These are phyloP conservation scores for Epinephelus moara DNA, from an alignment of 2,113 vertebrate genomes.

Conservation along the genomic window DNA sequence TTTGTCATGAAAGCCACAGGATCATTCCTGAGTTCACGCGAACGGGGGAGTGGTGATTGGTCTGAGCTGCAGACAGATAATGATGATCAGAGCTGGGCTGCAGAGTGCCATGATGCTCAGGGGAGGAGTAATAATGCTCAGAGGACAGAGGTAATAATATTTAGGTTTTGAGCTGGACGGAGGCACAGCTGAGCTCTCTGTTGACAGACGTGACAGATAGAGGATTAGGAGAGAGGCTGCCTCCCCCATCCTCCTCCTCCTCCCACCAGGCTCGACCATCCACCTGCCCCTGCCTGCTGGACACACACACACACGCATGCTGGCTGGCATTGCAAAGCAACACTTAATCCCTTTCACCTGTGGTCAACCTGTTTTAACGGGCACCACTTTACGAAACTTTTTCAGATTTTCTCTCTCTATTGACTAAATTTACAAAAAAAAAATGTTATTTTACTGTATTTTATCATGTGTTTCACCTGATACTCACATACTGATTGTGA, in stretches of 20 bases:
- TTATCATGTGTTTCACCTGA: background rate
- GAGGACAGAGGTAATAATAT: slow-evolving; percentile 77
- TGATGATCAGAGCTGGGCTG: slow-evolving; percentile 43
- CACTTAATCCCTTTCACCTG: slow-evolving; percentile 24
- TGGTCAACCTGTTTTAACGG: slow-evolving; percentile 5
- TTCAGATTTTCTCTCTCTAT: background rate
- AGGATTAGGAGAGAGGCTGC: slow-evolving; percentile 68
- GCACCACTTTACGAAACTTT: background rate
- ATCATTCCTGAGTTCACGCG: slow-evolving; percentile 15
- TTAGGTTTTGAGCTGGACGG: slow-evolving; percentile 76
- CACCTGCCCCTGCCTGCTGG: slow-evolving; percentile 67
- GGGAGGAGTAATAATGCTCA: slow-evolving; percentile 61
- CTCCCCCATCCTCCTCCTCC: slow-evolving; percentile 8
- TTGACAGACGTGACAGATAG: slow-evolving; percentile 81
- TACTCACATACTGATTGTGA: background rate
- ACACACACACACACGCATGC: background rate
- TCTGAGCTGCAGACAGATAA: slow-evolving; percentile 51
- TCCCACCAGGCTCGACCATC: slow-evolving; percentile 18
- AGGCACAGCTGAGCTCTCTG: slow-evolving; percentile 78
- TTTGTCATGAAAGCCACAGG: slow-evolving; percentile 32
- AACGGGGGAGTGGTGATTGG: background rate
- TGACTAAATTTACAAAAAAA: background rate
- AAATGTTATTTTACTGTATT: no score
- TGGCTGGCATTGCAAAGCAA: background rate
- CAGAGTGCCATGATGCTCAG: slow-evolving; percentile 50